These are phyloP conservation scores for Nomada fabriciana DNA, from an alignment of 2,888 invertebrate genomes.

Conservation along the genomic window DNA sequence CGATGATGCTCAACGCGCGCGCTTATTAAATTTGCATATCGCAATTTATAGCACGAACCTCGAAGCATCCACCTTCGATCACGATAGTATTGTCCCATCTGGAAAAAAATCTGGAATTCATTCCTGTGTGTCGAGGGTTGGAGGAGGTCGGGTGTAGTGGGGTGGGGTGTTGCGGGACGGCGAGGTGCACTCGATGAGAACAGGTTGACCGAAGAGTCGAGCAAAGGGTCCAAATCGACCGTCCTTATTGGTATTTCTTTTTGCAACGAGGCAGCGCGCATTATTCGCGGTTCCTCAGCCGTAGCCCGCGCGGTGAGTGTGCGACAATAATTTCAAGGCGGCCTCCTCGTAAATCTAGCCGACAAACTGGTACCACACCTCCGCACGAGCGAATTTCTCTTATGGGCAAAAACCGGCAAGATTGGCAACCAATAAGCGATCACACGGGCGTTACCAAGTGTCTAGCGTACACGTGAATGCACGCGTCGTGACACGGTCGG, in stretches of 20 bases:
- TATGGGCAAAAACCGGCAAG: constrained; percentile 68
- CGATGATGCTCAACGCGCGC: constrained; percentile 58
- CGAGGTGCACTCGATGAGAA: constrained; percentile 54
- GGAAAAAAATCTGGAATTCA: constrained; percentile 46
- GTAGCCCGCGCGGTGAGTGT: constrained; percentile 33
- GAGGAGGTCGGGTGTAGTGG: neutral
- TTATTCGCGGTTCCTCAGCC: constrained; percentile 53
- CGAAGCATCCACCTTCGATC: constrained; percentile 74
- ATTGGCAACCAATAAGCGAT: constrained; percentile 73
- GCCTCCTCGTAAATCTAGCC: constrained; percentile 70
- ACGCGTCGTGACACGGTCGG: constrained; percentile 46
- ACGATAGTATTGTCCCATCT: constrained; percentile 75
- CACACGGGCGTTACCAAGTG: constrained; percentile 69
- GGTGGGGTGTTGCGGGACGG: neutral
- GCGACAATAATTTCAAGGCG: constrained; percentile 68
- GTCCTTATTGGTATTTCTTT: constrained; percentile 37
- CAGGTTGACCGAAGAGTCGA: constrained; percentile 41
- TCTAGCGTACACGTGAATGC: constrained; percentile 47
- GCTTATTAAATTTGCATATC: constrained; percentile 80
- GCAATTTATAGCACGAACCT: constrained; percentile 76
- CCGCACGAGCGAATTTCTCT: constrained; percentile 68
- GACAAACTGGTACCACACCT: constrained; percentile 71
- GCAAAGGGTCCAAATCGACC: constrained; percentile 41
- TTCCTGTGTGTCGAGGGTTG: constrained; percentile 18
- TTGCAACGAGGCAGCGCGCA: constrained; percentile 18